Evolutionary conservation across 2,797 vertebrate genomes (phyloP).

Genomic region (Babyrousa celebensis): DNA sequence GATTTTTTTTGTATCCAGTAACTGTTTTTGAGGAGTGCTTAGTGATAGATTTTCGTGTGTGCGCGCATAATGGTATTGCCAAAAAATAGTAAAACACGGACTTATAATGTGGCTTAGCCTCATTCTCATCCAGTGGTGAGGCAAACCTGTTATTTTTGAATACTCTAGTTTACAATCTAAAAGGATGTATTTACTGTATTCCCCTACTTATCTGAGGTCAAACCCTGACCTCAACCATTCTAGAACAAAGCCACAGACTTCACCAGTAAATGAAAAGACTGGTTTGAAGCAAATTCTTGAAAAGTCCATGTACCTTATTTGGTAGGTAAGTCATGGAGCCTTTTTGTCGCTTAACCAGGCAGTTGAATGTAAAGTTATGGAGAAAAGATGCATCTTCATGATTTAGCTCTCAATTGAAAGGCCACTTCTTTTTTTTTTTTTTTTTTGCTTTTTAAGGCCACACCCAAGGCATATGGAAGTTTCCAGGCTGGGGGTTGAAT

Average conservation of each 20-base stretch:
- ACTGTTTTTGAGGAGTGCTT: slow-evolving; percentile 27
- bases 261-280: slow-evolving; percentile 43
- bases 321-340: slow-evolving; percentile 15
- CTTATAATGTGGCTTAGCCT: slow-evolving; percentile 64
- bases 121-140: slow-evolving; percentile 55
- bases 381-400: neutral
- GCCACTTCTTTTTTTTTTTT: neutral
- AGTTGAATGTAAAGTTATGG: neutral
- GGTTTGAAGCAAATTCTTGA: slow-evolving; percentile 56
- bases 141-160: slow-evolving; percentile 79
- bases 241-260: slow-evolving; percentile 76
- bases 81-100: slow-evolving; percentile 64
- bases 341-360: neutral
- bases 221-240: slow-evolving; percentile 78
- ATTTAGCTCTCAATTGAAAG: neutral
- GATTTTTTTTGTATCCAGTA: neutral
- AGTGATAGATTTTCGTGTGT: neutral
- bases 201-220: slow-evolving; percentile 79
- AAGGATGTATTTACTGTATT: slow-evolving; percentile 68
- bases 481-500: no score
- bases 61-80: neutral
- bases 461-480: no score
- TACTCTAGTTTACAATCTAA: slow-evolving; percentile 60
- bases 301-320: slow-evolving; percentile 33
- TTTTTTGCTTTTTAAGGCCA: no score